Evolutionary conservation across 2,113 vertebrate genomes (phyloP), one percentile per base, ranked within the genome.

Genomic region (Pygoscelis adeliae): DNA sequence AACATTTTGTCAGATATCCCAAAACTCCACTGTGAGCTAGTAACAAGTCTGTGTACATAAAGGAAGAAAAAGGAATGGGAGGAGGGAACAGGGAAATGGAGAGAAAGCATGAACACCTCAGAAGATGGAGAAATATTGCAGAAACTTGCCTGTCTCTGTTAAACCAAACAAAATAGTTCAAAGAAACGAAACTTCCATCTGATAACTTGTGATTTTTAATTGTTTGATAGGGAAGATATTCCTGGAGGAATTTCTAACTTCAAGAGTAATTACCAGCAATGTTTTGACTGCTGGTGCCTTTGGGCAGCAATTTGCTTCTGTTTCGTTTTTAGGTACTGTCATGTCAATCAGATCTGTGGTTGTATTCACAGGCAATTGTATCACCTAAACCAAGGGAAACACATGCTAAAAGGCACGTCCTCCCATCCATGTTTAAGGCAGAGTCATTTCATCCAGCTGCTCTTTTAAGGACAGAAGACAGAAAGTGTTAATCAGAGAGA

Each of bases 291-390:
- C 55, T 70, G 53, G 22, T 92, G 83, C 76, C 92, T 96, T 90
- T 93, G 90, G 92, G 76, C 86, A 93, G 80, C 67, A 78, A 89
- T 95, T 92, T 93, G 34, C 55, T 90, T 86, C 59, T 81, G 62
- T 78, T 94, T 83, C 62, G 38, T 47, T 95, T 93, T 81, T 59
- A 81, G 80, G 38, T 81, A 86, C 11, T 76, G 52, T 74, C 69
- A 38, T 8, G 80, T 86, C 86, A 81, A 30, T 89, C 86, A 78
- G 47, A 78, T 44, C 56, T 67, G 16, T 66, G 80, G 21, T 16
- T 5, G 32, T 76, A 92, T 89, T 87, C 76, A 56, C 32, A 55
- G 83, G n/a, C 21, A 93, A 25, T 52, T 66, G 32, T 87, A 53
- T 34, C 32, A 82, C 59, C 22, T 72, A 93, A 59, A 78, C 22